Conservation (phyloP, 1,140 invertebrate genomes). For the Anadara kagoshimensis region DNA sequence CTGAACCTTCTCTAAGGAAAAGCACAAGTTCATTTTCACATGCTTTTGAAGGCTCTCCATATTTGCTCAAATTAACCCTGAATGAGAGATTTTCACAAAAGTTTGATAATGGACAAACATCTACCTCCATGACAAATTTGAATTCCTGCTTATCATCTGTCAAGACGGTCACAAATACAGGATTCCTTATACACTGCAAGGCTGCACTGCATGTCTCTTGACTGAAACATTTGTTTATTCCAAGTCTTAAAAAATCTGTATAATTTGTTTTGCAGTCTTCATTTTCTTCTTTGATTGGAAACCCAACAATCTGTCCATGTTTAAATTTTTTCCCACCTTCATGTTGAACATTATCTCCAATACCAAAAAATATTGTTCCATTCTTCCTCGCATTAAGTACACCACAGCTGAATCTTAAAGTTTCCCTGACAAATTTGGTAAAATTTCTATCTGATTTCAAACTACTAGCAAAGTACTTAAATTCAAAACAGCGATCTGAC, state of each 20-base stretch:
- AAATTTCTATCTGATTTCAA: not conserved
- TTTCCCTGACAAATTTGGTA: slow-evolving; percentile 10
- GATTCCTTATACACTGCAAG: slow-evolving; percentile 22
- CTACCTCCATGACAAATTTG: slow-evolving; percentile 34
- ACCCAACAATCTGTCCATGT: slow-evolving; percentile 15
- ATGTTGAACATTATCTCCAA: slow-evolving; percentile 12
- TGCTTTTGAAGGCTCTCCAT: not conserved
- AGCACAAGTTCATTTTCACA: not conserved
- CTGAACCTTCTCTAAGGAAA: slow-evolving; percentile 14
- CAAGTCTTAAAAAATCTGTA: slow-evolving; percentile 13
- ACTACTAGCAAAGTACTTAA: slow-evolving; percentile 15
- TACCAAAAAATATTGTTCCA: slow-evolving; percentile 41
- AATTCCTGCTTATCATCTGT: not conserved
- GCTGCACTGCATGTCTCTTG: not conserved
- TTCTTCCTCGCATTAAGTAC: slow-evolving; percentile 33
- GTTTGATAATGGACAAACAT: slow-evolving; percentile 20
- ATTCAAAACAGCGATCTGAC: slow-evolving; percentile 17
- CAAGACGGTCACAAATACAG: slow-evolving; percentile 27
- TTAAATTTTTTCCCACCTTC: not conserved
- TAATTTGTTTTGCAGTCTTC: slow-evolving; percentile 9
- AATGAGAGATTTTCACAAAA: slow-evolving; percentile 13
- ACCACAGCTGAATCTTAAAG: slow-evolving; percentile 25
- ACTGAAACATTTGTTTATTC: slow-evolving; percentile 11
- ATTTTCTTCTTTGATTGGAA: not conserved
- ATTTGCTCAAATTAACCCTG: slow-evolving; percentile 14